Evolutionary conservation across 2,888 invertebrate species (phyloP).

Genomic region (Apodemia mormo): DNA sequence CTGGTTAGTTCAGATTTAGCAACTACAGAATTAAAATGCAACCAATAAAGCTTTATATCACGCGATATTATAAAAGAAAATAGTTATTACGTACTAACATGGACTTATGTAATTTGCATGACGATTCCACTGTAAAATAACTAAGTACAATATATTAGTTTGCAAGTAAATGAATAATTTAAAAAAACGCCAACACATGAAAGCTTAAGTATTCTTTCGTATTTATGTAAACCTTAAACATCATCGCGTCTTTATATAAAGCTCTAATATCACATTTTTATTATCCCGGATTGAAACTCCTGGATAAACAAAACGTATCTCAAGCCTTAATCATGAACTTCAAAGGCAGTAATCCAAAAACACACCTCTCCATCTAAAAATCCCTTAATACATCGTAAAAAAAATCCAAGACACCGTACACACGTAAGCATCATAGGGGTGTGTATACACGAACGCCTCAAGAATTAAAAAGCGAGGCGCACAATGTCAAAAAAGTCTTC

Average conservation of each 20-base stretch:
- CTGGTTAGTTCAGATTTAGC: too few species aligned
- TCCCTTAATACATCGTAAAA: slow-evolving; percentile 67
- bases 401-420: slow-evolving; percentile 38
- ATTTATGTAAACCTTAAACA: background rate
- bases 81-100: too few species aligned
- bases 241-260: background rate
- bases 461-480: slow-evolving; percentile 71
- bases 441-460: slow-evolving; percentile 70
- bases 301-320: slow-evolving; percentile 70
- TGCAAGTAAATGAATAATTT: too few species aligned
- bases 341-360: slow-evolving; percentile 76
- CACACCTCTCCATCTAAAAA: slow-evolving; percentile 62
- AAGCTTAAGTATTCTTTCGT: too few species aligned
- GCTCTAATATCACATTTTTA: background rate
- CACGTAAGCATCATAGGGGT: slow-evolving; percentile 57
- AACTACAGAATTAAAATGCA: too few species aligned
- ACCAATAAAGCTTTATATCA: too few species aligned
- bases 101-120: too few species aligned
- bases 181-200: too few species aligned
- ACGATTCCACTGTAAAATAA: too few species aligned
- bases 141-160: too few species aligned
- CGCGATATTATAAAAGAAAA: too few species aligned
- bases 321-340: slow-evolving; percentile 63
- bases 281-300: slow-evolving; percentile 34
- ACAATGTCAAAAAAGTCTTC: slow-evolving; percentile 79